These are phyloP conservation scores for Erpornis zantholeuca DNA, from an alignment of 2,113 vertebrate species.

Conservation along the genomic window DNA sequence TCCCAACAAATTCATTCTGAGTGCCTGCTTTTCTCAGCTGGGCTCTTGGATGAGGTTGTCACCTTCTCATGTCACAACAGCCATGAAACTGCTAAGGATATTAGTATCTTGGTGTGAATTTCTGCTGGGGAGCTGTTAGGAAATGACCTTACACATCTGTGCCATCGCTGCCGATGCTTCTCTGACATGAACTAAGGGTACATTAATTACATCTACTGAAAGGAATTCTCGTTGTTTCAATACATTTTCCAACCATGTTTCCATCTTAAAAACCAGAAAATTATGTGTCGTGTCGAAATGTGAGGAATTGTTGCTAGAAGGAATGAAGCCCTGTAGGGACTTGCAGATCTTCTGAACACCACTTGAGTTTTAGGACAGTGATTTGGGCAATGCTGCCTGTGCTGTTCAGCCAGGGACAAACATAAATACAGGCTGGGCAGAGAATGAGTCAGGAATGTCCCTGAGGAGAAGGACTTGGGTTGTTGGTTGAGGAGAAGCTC, in stretches of 20 bases:
- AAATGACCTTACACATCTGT: neutral
- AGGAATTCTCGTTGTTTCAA: neutral
- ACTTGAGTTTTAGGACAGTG: neutral
- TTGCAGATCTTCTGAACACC: neutral
- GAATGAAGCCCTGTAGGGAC: neutral
- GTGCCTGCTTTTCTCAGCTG: neutral
- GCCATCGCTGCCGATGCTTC: neutral
- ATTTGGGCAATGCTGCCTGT: neutral
- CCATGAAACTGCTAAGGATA: neutral
- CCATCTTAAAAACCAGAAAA: neutral
- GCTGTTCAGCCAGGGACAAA: neutral
- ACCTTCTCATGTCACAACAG: neutral
- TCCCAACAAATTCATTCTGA: neutral
- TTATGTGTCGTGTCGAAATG: neutral
- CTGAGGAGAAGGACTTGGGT: neutral
- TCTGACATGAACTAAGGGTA: neutral
- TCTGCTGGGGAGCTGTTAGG: neutral
- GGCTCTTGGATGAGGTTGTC: neutral
- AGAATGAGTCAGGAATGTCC: neutral
- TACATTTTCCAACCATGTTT: neutral
- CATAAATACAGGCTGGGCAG: neutral
- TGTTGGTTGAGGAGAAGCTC: neutral
- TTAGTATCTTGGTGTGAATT: neutral
- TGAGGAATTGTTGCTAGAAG: neutral
- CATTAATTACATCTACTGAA: neutral